Conservation (phyloP, 2,888 invertebrate genomes). For the Chloroclystis v-ata region DNA sequence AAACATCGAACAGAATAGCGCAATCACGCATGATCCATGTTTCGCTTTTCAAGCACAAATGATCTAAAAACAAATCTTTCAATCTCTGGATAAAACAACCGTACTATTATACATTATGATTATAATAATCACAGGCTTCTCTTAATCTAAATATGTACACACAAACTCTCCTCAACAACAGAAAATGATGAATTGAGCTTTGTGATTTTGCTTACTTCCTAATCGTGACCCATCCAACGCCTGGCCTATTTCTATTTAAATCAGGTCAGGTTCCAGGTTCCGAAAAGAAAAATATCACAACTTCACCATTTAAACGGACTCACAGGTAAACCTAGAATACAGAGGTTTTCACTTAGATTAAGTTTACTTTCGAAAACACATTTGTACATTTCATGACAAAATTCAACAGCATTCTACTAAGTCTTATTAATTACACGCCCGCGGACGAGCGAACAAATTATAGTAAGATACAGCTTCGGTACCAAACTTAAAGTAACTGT, state of each 20-base stretch:
- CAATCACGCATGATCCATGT: conserved; percentile 26
- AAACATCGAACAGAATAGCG: conserved; percentile 18
- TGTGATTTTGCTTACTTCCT: conserved; percentile 61
- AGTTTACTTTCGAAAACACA: conserved; percentile 75
- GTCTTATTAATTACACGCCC: conserved; percentile 70
- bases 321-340: conserved; percentile 72
- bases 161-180: conserved; percentile 69
- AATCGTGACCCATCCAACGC: conserved; percentile 43
- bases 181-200: conserved; percentile 68
- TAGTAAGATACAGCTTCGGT: conserved; percentile 62
- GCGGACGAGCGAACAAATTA: conserved; percentile 53
- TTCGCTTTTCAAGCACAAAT: conserved; percentile 25
- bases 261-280: conserved; percentile 30
- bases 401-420: conserved; percentile 76
- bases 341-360: conserved; percentile 72
- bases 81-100: conserved; percentile 50
- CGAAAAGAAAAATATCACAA: conserved; percentile 74
- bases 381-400: conserved; percentile 78
- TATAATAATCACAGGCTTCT: conserved; percentile 68
- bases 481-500: conserved; percentile 67
- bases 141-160: conserved; percentile 76
- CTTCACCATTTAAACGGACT: conserved; percentile 65
- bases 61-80: conserved; percentile 36
- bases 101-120: conserved; percentile 58
- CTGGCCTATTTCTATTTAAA: conserved; percentile 46